Evolutionary conservation across 2,888 invertebrate genomes (phyloP).

Genomic region (Hydrotaea cyrtoneurina): DNA sequence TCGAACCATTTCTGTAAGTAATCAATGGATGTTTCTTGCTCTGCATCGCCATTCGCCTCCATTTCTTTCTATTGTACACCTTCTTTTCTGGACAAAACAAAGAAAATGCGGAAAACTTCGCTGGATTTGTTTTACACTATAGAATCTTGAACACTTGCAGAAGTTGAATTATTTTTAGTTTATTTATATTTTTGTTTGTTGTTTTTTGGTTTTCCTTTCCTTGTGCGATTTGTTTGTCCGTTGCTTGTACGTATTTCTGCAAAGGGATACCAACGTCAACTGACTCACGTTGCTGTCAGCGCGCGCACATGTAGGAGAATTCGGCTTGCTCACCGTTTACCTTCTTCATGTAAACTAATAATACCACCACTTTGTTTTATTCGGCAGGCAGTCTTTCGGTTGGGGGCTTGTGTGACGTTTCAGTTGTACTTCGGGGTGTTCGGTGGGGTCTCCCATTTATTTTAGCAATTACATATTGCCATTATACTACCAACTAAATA

Average conservation of each 20-base stretch:
- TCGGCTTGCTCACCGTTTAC: background rate
- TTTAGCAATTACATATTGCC: background rate
- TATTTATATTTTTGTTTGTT: background rate
- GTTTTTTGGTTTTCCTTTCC: background rate
- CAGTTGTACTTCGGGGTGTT: background rate
- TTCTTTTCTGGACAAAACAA: too few relatives aligned
- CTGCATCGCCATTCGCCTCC: background rate
- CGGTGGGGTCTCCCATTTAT: background rate
- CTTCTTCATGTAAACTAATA: background rate
- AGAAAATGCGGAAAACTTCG: too few relatives aligned
- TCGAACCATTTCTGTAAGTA: background rate
- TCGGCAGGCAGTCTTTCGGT: background rate
- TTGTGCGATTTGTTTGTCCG: background rate
- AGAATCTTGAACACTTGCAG: too few relatives aligned
- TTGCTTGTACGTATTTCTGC: background rate
- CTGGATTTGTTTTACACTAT: too few relatives aligned
- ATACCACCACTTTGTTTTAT: background rate
- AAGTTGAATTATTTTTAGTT: background rate
- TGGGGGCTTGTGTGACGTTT: background rate
- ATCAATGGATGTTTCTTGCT: conserved; percentile 6
- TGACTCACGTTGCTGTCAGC: background rate
- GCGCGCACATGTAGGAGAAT: background rate
- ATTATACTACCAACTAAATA: conserved; percentile 3
- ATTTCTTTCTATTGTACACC: background rate
- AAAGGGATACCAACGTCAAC: background rate